Percentiles rank a stretch among this genome's conserved stretches.
Evolutionary conservation across 2,797 vertebrate genomes (phyloP).

Genomic region (Diplodus sargus): DNA sequence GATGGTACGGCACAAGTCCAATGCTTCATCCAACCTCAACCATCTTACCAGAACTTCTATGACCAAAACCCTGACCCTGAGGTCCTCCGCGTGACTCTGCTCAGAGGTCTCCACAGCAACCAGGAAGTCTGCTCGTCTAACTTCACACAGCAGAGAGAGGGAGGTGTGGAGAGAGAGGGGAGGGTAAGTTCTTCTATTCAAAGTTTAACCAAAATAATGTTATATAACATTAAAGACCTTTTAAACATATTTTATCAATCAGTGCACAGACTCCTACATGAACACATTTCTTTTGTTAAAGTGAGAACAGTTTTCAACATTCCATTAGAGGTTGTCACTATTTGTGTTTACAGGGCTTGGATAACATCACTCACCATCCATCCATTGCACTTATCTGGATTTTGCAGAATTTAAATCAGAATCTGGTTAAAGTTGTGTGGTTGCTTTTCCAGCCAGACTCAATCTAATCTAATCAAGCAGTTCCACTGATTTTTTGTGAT

Average conservation of each 20-base stretch:
- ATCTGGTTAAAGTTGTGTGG: neutral
- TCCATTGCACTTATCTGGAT: neutral
- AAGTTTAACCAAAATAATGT: neutral
- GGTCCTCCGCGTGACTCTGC: conserved; percentile 51
- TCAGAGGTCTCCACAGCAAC: conserved; percentile 52
- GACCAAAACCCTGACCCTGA: neutral
- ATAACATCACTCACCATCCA: neutral
- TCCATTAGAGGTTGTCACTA: neutral
- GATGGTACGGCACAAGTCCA: conserved; percentile 43
- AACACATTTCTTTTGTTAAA: neutral
- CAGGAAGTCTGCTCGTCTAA: conserved; percentile 50
- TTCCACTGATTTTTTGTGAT: neutral
- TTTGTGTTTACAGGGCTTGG: neutral
- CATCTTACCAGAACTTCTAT: fast-evolving
- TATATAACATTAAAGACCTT: neutral
- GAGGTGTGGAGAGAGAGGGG: neutral
- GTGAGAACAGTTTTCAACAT: neutral
- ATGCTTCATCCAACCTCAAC: conserved; percentile 29
- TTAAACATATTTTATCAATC: neutral
- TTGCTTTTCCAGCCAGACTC: neutral
- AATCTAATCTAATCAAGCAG: neutral
- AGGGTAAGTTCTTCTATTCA: conserved; percentile 12
- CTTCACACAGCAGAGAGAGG: neutral
- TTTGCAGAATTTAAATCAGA: neutral
- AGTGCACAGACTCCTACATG: no score